These are phyloP conservation scores for Hemistola chrysoprasaria DNA, from an alignment of 2,888 invertebrate species.

Conservation along the genomic window DNA sequence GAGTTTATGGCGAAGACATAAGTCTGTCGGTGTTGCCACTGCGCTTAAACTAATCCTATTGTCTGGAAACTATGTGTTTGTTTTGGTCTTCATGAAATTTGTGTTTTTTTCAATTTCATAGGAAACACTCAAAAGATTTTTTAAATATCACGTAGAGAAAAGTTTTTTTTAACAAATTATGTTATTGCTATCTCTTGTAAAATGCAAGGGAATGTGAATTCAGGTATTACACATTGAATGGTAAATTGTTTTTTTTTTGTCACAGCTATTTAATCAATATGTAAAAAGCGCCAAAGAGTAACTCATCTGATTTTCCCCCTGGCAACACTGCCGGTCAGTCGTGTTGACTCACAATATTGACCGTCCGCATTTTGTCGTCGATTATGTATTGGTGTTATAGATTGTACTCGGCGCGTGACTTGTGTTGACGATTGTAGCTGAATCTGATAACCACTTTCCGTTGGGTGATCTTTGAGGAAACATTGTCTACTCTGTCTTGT, in stretches of 20 bases:
- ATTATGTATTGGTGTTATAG: constrained; percentile 79
- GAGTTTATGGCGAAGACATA: constrained; percentile 79
- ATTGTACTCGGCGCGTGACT: constrained; percentile 78
- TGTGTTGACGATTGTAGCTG: constrained; percentile 69
- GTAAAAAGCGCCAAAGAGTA: constrained; percentile 3
- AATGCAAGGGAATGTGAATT: no score
- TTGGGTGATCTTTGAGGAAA: constrained; percentile 39
- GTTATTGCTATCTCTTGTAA: no score
- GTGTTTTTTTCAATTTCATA: no score
- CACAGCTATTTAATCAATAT: neutral
- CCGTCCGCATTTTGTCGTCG: constrained; percentile 70
- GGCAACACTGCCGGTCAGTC: constrained; percentile 53
- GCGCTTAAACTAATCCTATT: constrained; percentile 44
- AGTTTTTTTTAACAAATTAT: no score
- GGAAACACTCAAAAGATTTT: no score
- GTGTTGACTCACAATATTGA: constrained; percentile 79
- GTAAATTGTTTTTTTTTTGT: no score
- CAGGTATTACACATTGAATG: no score
- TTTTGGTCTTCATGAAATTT: constrained; percentile 11
- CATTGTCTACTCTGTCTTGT: constrained; percentile 14
- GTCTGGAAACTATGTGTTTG: constrained; percentile 29
- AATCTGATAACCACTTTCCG: constrained; percentile 54
- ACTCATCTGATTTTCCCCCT: constrained; percentile 17
- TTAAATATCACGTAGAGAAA: no score
- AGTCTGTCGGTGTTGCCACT: constrained; percentile 72